These are phyloP conservation scores for Gila orcuttii DNA, from an alignment of 2,113 vertebrate genomes.

Conservation along the genomic window DNA sequence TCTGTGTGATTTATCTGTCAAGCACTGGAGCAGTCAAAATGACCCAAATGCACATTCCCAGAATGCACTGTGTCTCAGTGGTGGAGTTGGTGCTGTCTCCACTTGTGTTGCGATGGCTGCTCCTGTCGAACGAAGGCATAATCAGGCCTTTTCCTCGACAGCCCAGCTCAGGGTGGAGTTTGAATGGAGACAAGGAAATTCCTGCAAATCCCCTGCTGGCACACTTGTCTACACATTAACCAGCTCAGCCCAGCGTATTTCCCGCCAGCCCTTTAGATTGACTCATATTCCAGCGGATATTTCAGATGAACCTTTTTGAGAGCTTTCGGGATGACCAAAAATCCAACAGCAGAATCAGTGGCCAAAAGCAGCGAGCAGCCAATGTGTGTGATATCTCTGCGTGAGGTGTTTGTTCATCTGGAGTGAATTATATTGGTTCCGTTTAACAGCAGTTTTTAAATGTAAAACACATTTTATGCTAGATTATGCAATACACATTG, in stretches of 20 bases:
- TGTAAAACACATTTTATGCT: conserved; percentile 54
- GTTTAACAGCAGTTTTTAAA: conserved; percentile 66
- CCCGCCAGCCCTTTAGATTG: conserved; percentile 45
- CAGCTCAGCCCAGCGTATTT: conserved; percentile 36
- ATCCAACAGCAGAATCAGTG: conserved; percentile 48
- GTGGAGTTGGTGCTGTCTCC: not conserved
- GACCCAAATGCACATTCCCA: not conserved
- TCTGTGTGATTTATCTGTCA: not conserved
- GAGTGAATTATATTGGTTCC: conserved; percentile 73
- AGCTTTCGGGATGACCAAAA: conserved; percentile 54
- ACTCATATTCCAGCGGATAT: conserved; percentile 46
- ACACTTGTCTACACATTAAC: conserved; percentile 30
- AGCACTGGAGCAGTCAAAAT: not conserved
- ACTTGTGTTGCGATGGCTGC: not conserved
- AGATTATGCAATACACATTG: conserved; percentile 23
- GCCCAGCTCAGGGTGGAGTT: conserved; percentile 41
- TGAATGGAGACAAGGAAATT: conserved; percentile 49
- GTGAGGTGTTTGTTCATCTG: conserved; percentile 70
- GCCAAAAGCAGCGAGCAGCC: conserved; percentile 60
- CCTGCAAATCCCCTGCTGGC: conserved; percentile 38
- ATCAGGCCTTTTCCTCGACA: conserved; percentile 45
- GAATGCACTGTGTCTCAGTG: not conserved
- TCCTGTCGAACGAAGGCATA: not conserved
- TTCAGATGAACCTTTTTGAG: conserved; percentile 60
- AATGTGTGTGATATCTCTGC: conserved; percentile 65